phyloP scores from a whole-genome alignment of 2,113 vertebrate species.

The Cephalophus harveyi region DNA sequence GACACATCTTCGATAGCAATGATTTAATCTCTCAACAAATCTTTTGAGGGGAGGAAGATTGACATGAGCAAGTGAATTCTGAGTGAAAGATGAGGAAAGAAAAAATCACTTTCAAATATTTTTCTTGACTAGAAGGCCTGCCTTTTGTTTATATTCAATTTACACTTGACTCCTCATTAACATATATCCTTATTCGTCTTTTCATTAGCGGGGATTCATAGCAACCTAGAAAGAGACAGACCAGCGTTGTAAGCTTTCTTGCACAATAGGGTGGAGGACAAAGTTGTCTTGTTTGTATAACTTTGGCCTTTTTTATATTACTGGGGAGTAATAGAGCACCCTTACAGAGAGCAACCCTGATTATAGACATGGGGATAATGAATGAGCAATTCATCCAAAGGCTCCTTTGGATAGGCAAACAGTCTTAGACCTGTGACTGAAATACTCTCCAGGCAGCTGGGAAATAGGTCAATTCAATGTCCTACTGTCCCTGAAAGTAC shows the following conservation, averaged over 20 bases:
- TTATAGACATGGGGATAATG: slow-evolving; percentile 80
- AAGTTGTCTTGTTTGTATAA: slow-evolving; percentile 82
- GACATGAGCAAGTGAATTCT: not conserved
- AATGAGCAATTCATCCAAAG: slow-evolving; percentile 83
- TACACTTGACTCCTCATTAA: slow-evolving; percentile 66
- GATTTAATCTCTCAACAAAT: not conserved
- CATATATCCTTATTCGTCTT: slow-evolving; percentile 79
- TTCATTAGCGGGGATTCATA: slow-evolving; percentile 67
- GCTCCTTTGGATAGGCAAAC: slow-evolving; percentile 80
- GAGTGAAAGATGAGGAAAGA: not conserved
- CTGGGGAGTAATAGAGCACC: slow-evolving; percentile 77
- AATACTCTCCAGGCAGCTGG: slow-evolving; percentile 81
- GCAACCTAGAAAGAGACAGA: slow-evolving; percentile 73
- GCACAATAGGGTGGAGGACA: slow-evolving; percentile 78
- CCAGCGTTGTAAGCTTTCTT: slow-evolving; percentile 76
- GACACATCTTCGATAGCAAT: not conserved
- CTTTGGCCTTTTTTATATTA: slow-evolving; percentile 76
- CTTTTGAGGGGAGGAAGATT: not conserved
- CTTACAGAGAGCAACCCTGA: slow-evolving; percentile 78
- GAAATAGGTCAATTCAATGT: slow-evolving; percentile 82
- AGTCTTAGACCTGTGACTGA: slow-evolving; percentile 83
- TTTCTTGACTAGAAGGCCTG: slow-evolving; percentile 57
- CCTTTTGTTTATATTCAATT: slow-evolving; percentile 72
- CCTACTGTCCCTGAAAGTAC: slow-evolving; percentile 80
- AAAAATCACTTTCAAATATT: slow-evolving; percentile 51